Base-by-base conservation (phyloP, 2,113 vertebrate species). In the Clarias batrachus region DNA sequence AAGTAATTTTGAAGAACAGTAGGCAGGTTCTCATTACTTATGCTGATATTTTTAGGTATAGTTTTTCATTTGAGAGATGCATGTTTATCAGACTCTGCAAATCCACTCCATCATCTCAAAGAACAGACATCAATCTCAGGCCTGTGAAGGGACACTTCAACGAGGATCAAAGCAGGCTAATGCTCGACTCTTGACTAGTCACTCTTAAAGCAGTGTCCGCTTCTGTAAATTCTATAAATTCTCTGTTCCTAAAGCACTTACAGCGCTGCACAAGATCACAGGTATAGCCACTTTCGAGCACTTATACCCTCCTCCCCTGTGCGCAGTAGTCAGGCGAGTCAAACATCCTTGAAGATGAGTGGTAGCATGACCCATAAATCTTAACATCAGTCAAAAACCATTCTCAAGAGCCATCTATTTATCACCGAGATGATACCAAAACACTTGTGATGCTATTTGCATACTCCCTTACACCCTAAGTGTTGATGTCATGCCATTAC, bases 121-220 rank as follows among this genome's bases (percentile, higher is more conserved):
- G 73, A 68, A 65, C n/a, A 87, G 81, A 78, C 81, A 83, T 80
- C 86, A 9, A 71, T 80, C 68, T 85, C 70, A 86, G 52, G 57
- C 74, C 30, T 85, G 48, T 84, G 79, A 81, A 87, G 54, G 30
- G 62, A 60, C 86, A 79, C 27, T 70, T 80, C 70, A 85, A 21
- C 81, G 52, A 41, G 59, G 66, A 89, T 86, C 89, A 87, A 89
- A 89, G 86, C 37, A 59, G 81, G 54, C 86, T 79, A 79, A 87
- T 80, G 65, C 77, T 87, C 77, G 23, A 57, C 65, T 74, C 77
- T 86, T 83, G 57, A 76, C 65, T 78, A 83, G 71, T 62, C 86
- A 62, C 80, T 77, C 81, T 87, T 87, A 77, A 87, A 78, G 86
- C 80, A 68, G 0, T 14, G 52, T 83, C 83, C 85, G 74, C 48